Evolutionary conservation across 2,888 invertebrate species (phyloP).

Genomic region (Agrilus biguttatus): DNA sequence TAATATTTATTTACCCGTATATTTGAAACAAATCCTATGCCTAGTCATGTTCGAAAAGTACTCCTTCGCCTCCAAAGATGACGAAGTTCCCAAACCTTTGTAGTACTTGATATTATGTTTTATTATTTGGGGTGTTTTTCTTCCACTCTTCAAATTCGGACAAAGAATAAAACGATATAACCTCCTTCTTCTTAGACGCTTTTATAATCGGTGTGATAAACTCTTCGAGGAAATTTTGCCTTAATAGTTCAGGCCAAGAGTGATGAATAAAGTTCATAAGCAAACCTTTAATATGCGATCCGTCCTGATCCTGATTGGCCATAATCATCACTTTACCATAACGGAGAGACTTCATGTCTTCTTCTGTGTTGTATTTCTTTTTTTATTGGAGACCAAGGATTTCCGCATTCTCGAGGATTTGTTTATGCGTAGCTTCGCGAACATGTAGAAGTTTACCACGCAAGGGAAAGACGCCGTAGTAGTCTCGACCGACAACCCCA

Average conservation of each 20-base stretch:
- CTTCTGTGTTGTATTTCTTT: conserved; percentile 72
- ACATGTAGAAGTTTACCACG: conserved; percentile 95
- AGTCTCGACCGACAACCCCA: conserved; percentile 83
- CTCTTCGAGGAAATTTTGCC: conserved; percentile 87
- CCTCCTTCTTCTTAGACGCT: conserved; percentile 73
- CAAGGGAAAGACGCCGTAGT: conserved; percentile 93
- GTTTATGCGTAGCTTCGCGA: conserved; percentile 92
- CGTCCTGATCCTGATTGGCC: conserved; percentile 99
- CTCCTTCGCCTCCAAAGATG: conserved; percentile 95
- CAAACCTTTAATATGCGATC: conserved; percentile 97
- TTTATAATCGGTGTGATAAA: conserved; percentile 99
- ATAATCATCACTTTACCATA: conserved; percentile 98
- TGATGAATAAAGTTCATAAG: conserved; percentile 97
- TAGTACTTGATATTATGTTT: conserved; percentile 94
- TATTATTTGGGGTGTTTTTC: conserved; percentile 71
- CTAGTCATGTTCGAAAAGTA: conserved; percentile 93
- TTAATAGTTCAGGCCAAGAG: conserved; percentile 91
- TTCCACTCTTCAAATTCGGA: conserved; percentile 99
- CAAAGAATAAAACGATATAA: conserved; percentile 82
- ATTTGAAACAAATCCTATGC: conserved; percentile 81
- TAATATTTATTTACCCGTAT: conserved; percentile 36
- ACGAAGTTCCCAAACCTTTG: conserved; percentile 99
- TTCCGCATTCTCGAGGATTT: conserved; percentile 93
- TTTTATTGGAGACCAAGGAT: conserved; percentile 94
- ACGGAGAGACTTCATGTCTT: conserved; percentile 79